Percentiles rank a stretch among this genome's conserved stretches.
These are phyloP conservation scores for Cetoscarus ocellatus DNA, from an alignment of 2,797 vertebrate species.

Conservation along the genomic window DNA sequence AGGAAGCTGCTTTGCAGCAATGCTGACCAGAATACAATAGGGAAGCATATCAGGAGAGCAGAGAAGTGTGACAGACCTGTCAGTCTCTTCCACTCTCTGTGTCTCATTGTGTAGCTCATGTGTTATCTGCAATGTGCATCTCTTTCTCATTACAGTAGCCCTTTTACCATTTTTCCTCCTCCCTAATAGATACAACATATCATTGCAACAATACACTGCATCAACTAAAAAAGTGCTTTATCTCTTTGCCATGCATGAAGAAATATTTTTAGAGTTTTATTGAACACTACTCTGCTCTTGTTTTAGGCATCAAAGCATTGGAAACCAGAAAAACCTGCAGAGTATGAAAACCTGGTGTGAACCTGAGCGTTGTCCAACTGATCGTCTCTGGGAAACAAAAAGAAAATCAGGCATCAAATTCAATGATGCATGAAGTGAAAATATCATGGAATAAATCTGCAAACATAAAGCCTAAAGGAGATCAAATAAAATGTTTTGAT, in stretches of 20 bases:
- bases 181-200: neutral
- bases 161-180: neutral
- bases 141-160: conserved; percentile 6
- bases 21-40: conserved; percentile 19
- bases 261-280: conserved; percentile 3
- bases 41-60: conserved; percentile 40
- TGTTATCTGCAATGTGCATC: conserved; percentile 16
- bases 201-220: neutral
- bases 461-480: neutral
- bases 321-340: neutral
- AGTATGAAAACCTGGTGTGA: conserved; percentile 5
- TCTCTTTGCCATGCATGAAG: neutral
- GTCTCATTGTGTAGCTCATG: conserved; percentile 1
- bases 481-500: neutral
- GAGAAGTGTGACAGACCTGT: conserved; percentile 51
- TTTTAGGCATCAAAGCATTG: neutral
- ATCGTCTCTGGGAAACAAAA: neutral
- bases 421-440: neutral
- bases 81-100: conserved; percentile 17
- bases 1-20: conserved; percentile 24
- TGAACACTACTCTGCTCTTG: neutral
- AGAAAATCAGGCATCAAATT: neutral
- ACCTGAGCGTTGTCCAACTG: neutral
- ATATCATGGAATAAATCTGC: neutral
- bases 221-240: neutral